Base-by-base conservation (phyloP, 2,797 vertebrate genomes). In the Tragelaphus oryx region DNA sequence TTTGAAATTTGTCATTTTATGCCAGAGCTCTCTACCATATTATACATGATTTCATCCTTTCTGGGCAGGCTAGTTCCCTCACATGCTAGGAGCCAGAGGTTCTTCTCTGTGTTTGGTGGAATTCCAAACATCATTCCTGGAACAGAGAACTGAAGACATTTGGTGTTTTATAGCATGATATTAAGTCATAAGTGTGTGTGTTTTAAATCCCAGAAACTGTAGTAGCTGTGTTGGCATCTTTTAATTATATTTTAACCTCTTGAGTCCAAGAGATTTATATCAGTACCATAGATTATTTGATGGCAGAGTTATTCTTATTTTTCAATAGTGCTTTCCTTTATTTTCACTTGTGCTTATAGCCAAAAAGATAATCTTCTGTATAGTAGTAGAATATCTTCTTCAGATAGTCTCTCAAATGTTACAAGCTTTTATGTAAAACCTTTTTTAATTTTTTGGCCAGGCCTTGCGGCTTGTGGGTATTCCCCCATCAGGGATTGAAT, bases 71-170 rank as follows among this genome's bases (percentile, higher is more conserved):
- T 79, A 3, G 68, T 93, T 93, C 59, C 22, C 22, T 57, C 26
- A 79, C 26, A 41, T n/a, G 37, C 46, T 7, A 78, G 60, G 52
- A 91, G 65, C 76, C 87, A 68, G 91, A 81, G 87, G 59, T 80
- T 87, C 82, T 92, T 41, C 26, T 94, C n/a, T 82, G 16, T 81
- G 2, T 85, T 81, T 87, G 87, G 90, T 62, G 17, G 79, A 95
- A 59, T 88, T 93, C 93, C 71, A 91, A 2, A 91, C 41, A 75
- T 54, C 52, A 76, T 94, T 94, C 50, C 78, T 94, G 78, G 78
- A 95, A 91, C 30, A 95, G 82, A 96, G 91, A 93, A 59, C 78
- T 60, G 48, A 93, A 92, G 86, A 89, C 71, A 92, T 89, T 92
- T 94, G 60, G 54, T 94, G 13, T 92, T 95, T 94, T 90, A 87